phyloP scores from a whole-genome alignment of 2,888 invertebrate species.

The Bombylius discolor region DNA sequence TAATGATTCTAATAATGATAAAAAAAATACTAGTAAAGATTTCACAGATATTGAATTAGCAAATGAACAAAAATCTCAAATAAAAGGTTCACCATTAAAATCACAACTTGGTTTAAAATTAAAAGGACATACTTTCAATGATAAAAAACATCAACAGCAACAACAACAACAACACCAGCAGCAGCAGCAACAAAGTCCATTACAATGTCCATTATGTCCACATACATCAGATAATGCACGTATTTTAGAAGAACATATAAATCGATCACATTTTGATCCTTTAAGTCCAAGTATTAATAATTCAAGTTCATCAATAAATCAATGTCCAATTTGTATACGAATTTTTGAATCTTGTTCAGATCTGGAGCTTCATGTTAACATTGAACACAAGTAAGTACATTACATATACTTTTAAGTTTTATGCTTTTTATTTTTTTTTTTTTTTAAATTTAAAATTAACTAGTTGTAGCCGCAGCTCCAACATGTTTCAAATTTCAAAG shows the following conservation, averaged over 20 bases:
- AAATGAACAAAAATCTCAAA: not conserved
- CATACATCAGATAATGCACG: slow-evolving; percentile 60
- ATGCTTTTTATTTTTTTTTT: too few relatives aligned
- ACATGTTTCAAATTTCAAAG: too few relatives aligned
- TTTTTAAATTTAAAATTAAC: not conserved
- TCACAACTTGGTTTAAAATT: slow-evolving; percentile 57
- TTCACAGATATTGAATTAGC: too few relatives aligned
- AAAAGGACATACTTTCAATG: slow-evolving; percentile 42
- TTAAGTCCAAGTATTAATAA: slow-evolving; percentile 33
- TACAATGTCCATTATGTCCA: slow-evolving; percentile 64
- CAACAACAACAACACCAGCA: too few relatives aligned
- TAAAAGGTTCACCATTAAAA: slow-evolving; percentile 55
- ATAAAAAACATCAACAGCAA: slow-evolving; percentile 2
- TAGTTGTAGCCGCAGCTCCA: too few relatives aligned
- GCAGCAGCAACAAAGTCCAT: slow-evolving; percentile 8
- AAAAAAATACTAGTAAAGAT: too few relatives aligned
- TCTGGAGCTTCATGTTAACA: slow-evolving; percentile 73
- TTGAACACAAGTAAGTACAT: slow-evolving; percentile 68
- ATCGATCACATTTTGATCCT: slow-evolving; percentile 58
- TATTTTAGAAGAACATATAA: slow-evolving; percentile 69
- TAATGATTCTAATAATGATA: not conserved
- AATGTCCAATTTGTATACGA: slow-evolving; percentile 67
- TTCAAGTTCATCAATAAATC: slow-evolving; percentile 35
- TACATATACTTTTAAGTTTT: slow-evolving; percentile 22
- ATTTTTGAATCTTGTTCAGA: slow-evolving; percentile 61